A percentile compares a stretch with the other conserved stretches of the same genome.
These are phyloP conservation scores for Mobula birostris DNA, from an alignment of 2,113 vertebrate species.

Conservation along the genomic window DNA sequence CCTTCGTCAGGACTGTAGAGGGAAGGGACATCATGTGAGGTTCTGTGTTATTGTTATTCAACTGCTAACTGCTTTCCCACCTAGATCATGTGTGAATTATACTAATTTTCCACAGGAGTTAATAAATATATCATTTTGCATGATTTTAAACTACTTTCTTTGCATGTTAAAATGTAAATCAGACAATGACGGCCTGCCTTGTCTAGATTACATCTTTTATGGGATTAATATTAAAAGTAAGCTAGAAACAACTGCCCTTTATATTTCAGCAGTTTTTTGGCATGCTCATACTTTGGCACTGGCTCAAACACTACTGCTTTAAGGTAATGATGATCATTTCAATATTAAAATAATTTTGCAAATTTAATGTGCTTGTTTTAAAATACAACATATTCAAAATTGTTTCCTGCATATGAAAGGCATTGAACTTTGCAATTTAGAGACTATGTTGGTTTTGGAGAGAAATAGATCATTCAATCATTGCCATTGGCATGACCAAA, in stretches of 20 bases:
- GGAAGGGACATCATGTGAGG: background rate
- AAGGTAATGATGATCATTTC: background rate
- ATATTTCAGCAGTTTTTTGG: conserved; percentile 27
- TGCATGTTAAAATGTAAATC: background rate
- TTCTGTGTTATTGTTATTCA: background rate
- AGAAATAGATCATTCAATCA: background rate
- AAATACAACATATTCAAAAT: conserved; percentile 21
- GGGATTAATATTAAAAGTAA: conserved; percentile 1
- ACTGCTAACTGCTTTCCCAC: background rate
- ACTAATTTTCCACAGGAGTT: conserved; percentile 11
- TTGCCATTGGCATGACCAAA: conserved; percentile 19
- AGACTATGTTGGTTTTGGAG: conserved; percentile 3
- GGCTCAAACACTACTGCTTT: conserved; percentile 19
- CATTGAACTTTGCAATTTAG: background rate
- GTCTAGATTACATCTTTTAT: background rate
- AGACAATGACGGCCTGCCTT: background rate
- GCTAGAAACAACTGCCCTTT: background rate
- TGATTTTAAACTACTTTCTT: background rate
- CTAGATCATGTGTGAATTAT: background rate
- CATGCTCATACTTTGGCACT: background rate
- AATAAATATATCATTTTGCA: background rate
- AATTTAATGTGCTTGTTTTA: conserved; percentile 13
- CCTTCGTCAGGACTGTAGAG: too few species aligned
- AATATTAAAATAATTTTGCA: conserved; percentile 18
- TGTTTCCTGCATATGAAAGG: conserved; percentile 17